phyloP scores from a whole-genome alignment of 2,888 invertebrate genomes.

The Volucella bombylans region DNA sequence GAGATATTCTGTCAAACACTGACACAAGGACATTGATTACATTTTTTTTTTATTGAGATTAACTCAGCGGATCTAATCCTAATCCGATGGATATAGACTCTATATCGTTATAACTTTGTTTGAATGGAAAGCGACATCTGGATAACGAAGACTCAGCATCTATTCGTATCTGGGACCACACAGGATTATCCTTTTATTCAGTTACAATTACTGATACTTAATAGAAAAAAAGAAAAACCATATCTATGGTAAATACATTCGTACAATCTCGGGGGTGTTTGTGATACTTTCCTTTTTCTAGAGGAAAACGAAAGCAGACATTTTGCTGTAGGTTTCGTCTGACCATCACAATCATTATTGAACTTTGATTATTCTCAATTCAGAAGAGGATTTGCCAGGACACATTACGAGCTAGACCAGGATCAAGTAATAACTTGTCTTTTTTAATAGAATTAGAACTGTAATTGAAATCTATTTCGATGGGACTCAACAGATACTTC shows the following conservation, averaged over 20 bases:
- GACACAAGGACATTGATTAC: conserved; percentile 25
- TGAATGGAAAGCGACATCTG: conserved; percentile 24
- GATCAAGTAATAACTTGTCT: conserved; percentile 45
- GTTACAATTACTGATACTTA: conserved; percentile 16
- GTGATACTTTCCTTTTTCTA: neutral
- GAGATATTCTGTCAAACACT: neutral
- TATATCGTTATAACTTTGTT: conserved; percentile 29
- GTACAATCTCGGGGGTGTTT: neutral
- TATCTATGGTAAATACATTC: too few relatives aligned
- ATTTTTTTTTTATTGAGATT: conserved; percentile 60
- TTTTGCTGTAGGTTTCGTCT: neutral
- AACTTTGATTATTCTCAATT: conserved; percentile 51
- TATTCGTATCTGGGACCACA: conserved; percentile 16
- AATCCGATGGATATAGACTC: conserved; percentile 37
- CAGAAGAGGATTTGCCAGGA: conserved; percentile 42
- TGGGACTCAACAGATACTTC: neutral
- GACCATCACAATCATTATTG: conserved; percentile 54
- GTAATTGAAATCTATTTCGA: conserved; percentile 39
- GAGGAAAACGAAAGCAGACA: conserved; percentile 29
- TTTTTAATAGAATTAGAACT: conserved; percentile 53
- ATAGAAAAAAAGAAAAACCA: conserved; percentile 18
- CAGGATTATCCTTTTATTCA: conserved; percentile 43
- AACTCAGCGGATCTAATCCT: conserved; percentile 50
- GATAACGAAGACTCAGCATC: conserved; percentile 10
- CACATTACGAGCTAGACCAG: conserved; percentile 8